Conservation (phyloP, 2,888 invertebrate genomes). For the Drosophila cognata region DNA sequence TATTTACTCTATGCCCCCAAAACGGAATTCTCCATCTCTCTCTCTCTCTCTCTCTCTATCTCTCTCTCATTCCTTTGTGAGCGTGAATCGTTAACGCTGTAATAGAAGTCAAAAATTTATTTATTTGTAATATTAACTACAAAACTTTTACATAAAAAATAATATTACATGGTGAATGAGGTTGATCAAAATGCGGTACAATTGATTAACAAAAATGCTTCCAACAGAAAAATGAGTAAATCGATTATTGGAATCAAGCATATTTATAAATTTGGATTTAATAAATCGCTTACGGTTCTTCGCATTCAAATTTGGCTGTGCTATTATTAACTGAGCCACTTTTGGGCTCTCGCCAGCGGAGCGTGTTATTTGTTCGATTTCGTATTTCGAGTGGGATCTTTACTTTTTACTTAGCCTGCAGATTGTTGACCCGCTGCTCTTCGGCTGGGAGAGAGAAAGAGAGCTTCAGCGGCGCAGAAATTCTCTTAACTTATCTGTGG, state of each 20-base stretch:
- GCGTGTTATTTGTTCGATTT: constrained; percentile 8
- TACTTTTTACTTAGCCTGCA: constrained; percentile 15
- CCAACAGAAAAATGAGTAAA: background rate
- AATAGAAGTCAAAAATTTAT: background rate
- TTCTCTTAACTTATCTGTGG: constrained; percentile 56
- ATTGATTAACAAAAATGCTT: background rate
- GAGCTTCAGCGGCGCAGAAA: constrained; percentile 26
- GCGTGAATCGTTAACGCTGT: background rate
- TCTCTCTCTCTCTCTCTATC: background rate
- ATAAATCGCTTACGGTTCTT: background rate
- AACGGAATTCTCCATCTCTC: background rate
- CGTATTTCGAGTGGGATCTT: constrained; percentile 19
- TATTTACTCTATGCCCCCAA: background rate
- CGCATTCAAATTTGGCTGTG: constrained; percentile 25
- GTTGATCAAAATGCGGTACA: background rate
- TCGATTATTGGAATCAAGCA: background rate
- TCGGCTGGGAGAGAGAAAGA: background rate
- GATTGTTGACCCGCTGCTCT: constrained; percentile 57
- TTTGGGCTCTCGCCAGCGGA: constrained; percentile 26
- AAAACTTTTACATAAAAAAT: background rate
- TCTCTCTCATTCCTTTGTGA: background rate
- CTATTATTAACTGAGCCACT: constrained; percentile 62
- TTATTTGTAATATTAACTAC: background rate
- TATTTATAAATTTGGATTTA: background rate
- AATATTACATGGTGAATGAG: background rate